Conservation (phyloP, 1,140 invertebrate genomes). For the Pseudomyrmex gracilis region DNA sequence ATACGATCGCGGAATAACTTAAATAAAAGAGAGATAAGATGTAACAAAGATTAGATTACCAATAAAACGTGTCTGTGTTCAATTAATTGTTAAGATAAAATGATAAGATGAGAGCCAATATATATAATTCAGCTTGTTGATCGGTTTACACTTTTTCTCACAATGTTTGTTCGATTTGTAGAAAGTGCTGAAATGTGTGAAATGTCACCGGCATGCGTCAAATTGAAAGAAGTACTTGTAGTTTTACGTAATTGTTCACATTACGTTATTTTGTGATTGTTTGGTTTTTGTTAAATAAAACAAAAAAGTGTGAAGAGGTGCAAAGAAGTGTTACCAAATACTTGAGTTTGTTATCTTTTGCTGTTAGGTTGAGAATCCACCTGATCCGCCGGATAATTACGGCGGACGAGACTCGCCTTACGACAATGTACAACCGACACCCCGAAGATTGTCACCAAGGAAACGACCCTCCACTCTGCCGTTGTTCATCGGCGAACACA, state of each 20-base stretch:
- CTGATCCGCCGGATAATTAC: slow-evolving; percentile 80
- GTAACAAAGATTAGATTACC: neutral
- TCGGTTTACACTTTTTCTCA: neutral
- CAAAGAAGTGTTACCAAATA: neutral
- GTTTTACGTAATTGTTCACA: neutral
- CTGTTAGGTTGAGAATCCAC: slow-evolving; percentile 81
- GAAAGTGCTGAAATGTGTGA: neutral
- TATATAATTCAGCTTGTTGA: neutral
- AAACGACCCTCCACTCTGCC: slow-evolving; percentile 81
- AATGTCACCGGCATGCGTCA: neutral
- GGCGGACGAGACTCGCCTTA: slow-evolving; percentile 88
- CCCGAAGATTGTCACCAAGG: slow-evolving; percentile 76
- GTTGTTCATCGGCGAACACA: slow-evolving; percentile 91
- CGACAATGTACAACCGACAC: slow-evolving; percentile 87
- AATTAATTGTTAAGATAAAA: neutral
- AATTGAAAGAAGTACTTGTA: neutral
- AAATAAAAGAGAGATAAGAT: slow-evolving; percentile 14
- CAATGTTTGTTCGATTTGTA: neutral
- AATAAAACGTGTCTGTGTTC: neutral
- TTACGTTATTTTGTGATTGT: neutral
- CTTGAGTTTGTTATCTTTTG: neutral
- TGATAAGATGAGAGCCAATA: neutral
- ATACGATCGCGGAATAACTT: slow-evolving; percentile 16
- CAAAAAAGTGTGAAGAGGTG: neutral
- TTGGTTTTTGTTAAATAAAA: neutral